phyloP scores from a whole-genome alignment of 2,113 vertebrate species.

The Myrmecobius fasciatus region DNA sequence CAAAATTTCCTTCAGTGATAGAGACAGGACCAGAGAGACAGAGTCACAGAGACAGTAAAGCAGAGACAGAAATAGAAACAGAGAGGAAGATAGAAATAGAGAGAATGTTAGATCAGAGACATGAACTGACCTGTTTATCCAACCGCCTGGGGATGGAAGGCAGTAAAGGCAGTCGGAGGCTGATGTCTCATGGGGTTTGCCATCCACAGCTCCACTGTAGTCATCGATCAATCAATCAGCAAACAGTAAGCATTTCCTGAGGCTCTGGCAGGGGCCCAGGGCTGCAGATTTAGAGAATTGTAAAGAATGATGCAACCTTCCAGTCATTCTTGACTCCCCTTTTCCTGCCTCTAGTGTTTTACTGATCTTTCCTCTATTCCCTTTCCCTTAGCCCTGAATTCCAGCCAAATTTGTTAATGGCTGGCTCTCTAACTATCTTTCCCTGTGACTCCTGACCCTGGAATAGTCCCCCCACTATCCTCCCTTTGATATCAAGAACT shows the following conservation, averaged over 20 bases:
- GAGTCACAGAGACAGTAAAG: not conserved
- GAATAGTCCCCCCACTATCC: not conserved
- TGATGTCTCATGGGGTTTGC: not conserved
- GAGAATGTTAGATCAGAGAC: not conserved
- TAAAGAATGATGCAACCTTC: not conserved
- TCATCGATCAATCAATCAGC: not conserved
- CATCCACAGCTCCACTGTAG: not conserved
- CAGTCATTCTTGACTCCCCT: not conserved
- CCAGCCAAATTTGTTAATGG: not conserved
- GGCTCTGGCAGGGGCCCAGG: not conserved
- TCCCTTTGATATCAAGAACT: not conserved
- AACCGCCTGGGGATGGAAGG: not conserved
- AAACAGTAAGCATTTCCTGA: not conserved
- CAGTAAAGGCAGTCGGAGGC: not conserved
- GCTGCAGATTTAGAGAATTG: not conserved
- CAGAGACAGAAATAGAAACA: not conserved
- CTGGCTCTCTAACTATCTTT: not conserved
- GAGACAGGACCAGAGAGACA: not conserved
- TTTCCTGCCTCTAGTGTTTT: not conserved
- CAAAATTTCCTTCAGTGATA: not conserved
- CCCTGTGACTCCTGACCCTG: not conserved
- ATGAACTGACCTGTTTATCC: not conserved
- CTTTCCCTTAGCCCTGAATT: not conserved
- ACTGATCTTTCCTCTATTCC: not conserved
- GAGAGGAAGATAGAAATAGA: not conserved